Conservation (phyloP, 2,797 vertebrate genomes). For the Periparus ater region DNA sequence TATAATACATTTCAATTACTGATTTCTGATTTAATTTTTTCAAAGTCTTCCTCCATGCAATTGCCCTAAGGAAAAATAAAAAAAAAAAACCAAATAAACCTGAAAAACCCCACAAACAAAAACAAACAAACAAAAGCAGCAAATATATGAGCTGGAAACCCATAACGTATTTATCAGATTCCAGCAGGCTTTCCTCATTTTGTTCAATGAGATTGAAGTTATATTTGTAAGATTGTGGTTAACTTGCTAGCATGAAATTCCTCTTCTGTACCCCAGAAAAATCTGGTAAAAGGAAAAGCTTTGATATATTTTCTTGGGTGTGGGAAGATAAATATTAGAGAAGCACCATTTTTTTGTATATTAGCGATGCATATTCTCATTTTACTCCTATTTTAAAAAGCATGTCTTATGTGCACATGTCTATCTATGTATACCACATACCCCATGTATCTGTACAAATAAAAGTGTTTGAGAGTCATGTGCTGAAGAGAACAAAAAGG, state of each 20-base stretch:
- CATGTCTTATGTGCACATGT: not conserved
- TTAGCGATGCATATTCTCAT: not conserved
- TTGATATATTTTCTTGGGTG: not conserved
- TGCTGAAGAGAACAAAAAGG: not conserved
- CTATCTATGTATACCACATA: not conserved
- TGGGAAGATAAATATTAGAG: not conserved
- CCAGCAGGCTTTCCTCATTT: not conserved
- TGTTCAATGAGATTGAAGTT: not conserved
- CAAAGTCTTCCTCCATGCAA: not conserved
- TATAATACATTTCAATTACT: not conserved
- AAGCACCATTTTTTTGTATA: not conserved
- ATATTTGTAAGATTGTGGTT: not conserved
- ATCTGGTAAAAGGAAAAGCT: fast-evolving
- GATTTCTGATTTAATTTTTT: not conserved
- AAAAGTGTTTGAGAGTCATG: not conserved
- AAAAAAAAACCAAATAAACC: no score
- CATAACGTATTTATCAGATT: not conserved
- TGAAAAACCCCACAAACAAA: no score
- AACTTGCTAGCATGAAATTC: not conserved
- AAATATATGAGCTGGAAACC: not conserved
- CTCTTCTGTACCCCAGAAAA: not conserved
- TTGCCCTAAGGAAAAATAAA: not conserved
- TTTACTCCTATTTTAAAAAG: not conserved
- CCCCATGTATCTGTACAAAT: not conserved
- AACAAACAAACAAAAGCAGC: not conserved